These are phyloP conservation scores for Enchytraeus crypticus DNA, from an alignment of 2,888 invertebrate genomes.

Conservation along the genomic window DNA sequence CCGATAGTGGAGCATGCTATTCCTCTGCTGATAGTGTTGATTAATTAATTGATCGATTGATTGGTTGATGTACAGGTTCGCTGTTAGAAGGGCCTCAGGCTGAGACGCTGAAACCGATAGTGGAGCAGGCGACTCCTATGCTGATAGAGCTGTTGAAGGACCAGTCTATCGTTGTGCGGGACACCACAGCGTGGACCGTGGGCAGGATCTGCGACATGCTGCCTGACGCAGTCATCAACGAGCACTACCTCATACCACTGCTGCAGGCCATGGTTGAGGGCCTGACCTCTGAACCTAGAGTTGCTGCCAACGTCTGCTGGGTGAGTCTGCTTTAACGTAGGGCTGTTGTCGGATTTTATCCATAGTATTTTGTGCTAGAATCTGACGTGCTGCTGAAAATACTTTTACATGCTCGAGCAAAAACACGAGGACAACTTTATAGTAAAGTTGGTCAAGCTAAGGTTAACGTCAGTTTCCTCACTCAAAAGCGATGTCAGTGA, in stretches of 20 bases:
- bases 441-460: too few relatives aligned
- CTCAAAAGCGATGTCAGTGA: too few relatives aligned
- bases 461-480: too few relatives aligned
- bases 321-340: constrained; percentile 52
- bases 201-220: constrained; percentile 95
- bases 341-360: too few relatives aligned
- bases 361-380: neutral
- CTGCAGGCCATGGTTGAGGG: constrained; percentile 57
- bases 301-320: constrained; percentile 98
- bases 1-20: constrained; percentile 92
- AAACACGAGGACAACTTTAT: neutral
- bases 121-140: constrained; percentile 92
- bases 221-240: constrained; percentile 83
- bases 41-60: too few relatives aligned
- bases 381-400: neutral
- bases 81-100: constrained; percentile 84
- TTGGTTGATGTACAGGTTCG: constrained; percentile 53
- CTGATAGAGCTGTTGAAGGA: constrained; percentile 92
- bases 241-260: constrained; percentile 64
- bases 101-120: constrained; percentile 76
- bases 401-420: neutral
- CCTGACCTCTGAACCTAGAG: constrained; percentile 78
- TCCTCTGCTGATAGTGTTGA: constrained; percentile 84
- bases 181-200: constrained; percentile 96
- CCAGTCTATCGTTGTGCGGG: constrained; percentile 81